Conservation (phyloP, 2,888 invertebrate genomes). For the Dilophus febrilis region DNA sequence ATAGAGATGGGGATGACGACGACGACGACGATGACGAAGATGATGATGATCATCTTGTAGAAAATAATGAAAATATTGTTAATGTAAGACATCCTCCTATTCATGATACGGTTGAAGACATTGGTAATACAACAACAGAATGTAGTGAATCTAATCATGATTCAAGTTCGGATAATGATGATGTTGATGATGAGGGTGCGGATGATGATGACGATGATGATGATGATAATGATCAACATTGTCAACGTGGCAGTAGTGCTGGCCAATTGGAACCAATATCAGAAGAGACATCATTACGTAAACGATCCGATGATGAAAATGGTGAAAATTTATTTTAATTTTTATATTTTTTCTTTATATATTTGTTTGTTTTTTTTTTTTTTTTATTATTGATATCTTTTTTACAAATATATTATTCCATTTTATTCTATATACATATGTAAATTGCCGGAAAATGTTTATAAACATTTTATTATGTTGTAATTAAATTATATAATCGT, state of each 20-base stretch:
- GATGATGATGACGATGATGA: not conserved
- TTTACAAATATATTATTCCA: no score
- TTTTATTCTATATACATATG: no score
- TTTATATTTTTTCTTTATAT: not conserved
- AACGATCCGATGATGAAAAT: conserved; percentile 9
- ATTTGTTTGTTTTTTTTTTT: no score
- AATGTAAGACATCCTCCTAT: no score
- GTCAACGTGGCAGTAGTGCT: not conserved
- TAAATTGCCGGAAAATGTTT: no score
- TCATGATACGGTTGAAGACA: conserved; percentile 3
- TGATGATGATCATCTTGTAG: conserved; percentile 4
- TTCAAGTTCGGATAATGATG: conserved; percentile 1
- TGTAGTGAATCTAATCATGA: conserved; percentile 3
- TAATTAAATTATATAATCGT: no score
- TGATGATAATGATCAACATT: not conserved
- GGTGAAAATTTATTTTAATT: conserved; percentile 3
- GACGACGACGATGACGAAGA: conserved; percentile 1
- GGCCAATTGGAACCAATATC: conserved; percentile 10
- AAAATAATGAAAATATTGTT: conserved; percentile 5
- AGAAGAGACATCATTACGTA: conserved; percentile 9
- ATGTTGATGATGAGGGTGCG: not conserved
- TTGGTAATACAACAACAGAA: not conserved
- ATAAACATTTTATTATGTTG: no score
- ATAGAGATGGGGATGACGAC: conserved; percentile 2
- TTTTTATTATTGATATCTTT: no score